Evolutionary conservation across 2,888 invertebrate genomes (phyloP), one percentile per base, ranked within the genome.

Genomic region (Pristionchus exspectatus): DNA sequence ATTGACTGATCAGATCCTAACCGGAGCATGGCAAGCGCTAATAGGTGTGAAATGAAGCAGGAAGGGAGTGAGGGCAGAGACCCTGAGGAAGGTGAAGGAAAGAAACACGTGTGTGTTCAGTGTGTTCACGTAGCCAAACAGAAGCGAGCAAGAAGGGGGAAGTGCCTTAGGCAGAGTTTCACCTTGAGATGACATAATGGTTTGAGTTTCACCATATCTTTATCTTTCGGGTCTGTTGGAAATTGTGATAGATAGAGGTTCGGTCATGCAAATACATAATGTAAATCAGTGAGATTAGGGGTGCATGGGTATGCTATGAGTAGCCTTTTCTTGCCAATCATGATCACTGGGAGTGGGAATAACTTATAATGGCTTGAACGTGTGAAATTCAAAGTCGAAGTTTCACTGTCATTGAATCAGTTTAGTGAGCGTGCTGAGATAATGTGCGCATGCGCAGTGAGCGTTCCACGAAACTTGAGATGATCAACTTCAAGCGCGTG

Each of bases 381-480:
- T 44, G 44, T 3, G 44, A 3, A 44, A 44, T 44, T 3, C 44
- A 44, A 44, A 44, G 3, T 5, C 9, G 44, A 44, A 44, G 44
- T n/a, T n/a, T n/a, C n/a, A 44, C 44, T 44, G 9, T 3, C 44
- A 44, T 44, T 44, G 4, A 5, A 44, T 44, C 44, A 9, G 9
- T 5, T 44, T 3, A 44, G 44, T 9, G 3, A 50, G 44, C 44
- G 10, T 12, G 44, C 9, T 1, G 59, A 21, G 24, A 18, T 18
- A 21, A 21, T 59, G 59, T 21, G 59, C 0, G 24, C 59, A 21
- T 59, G 59, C 14, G 59, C 59, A 59, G 59, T 21, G 27, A 16
- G 16, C 72, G 72, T 72, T 72, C 72, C 72, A 38, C 72, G 16
- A 72, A 74, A 74, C 74, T 74, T 74, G 74, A 74, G 38, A 74